These are phyloP conservation scores for Onychostruthus taczanowskii DNA, from an alignment of 2,113 vertebrate genomes.

Conservation along the genomic window DNA sequence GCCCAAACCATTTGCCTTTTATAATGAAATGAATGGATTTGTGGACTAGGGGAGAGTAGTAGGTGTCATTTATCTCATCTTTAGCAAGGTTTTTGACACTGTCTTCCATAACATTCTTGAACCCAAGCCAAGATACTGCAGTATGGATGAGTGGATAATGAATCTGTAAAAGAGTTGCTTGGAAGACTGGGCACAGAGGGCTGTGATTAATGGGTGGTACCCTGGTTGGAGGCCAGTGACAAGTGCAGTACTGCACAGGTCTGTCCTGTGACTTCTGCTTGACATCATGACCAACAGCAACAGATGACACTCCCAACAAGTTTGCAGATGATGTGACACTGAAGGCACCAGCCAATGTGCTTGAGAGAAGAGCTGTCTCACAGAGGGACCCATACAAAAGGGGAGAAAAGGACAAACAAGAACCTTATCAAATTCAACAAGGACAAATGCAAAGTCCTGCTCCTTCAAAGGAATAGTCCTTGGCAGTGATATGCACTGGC, in stretches of 20 bases:
- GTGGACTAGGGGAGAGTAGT: neutral
- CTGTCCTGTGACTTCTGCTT: neutral
- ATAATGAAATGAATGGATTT: neutral
- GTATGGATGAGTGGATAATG: neutral
- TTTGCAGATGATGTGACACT: neutral
- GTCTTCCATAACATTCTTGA: neutral
- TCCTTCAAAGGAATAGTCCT: neutral
- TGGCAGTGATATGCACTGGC: rapidly evolving
- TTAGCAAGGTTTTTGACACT: neutral
- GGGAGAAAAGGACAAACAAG: neutral
- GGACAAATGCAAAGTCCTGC: neutral
- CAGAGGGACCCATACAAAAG: neutral
- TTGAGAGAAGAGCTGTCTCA: neutral
- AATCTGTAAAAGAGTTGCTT: neutral
- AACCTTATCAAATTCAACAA: neutral
- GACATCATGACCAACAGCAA: neutral
- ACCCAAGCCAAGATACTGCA: neutral
- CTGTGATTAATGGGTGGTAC: neutral
- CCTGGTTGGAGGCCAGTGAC: neutral
- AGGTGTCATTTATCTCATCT: neutral
- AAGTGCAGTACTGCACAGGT: neutral
- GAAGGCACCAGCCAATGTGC: neutral
- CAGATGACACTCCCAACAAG: neutral
- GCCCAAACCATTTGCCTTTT: neutral
- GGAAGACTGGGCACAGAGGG: neutral